phyloP scores from a whole-genome alignment of 2,113 vertebrate species.

The Danio rerio region GRCz12tu NC_133182.1:35572501-35573000 shows the following conservation, averaged over 20 bases:
- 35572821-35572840: conserved; percentile 68
- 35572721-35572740: conserved; percentile 53
- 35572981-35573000: background rate
- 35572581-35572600: conserved; percentile 65
- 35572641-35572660: conserved; percentile 75
- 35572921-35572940: background rate
- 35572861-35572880: conserved; percentile 38
- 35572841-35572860: conserved; percentile 4
- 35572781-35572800: conserved; percentile 70
- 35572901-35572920: background rate
- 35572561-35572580: conserved; percentile 67
- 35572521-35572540: conserved; percentile 62
- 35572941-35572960: background rate
- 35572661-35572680: conserved; percentile 77
- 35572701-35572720: conserved; percentile 77
- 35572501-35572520: conserved; percentile 62
- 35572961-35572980: background rate
- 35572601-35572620: conserved; percentile 60
- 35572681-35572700: conserved; percentile 81
- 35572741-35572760: conserved; percentile 55
- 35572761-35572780: conserved; percentile 54
- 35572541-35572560: conserved; percentile 57
- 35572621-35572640: conserved; percentile 67
- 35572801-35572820: conserved; percentile 70
- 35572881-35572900: background rate